Evolutionary conservation across 2,888 invertebrate species (phyloP), one percentile per base, ranked within the genome.

Genomic region (Chloroclystis v-ata): DNA sequence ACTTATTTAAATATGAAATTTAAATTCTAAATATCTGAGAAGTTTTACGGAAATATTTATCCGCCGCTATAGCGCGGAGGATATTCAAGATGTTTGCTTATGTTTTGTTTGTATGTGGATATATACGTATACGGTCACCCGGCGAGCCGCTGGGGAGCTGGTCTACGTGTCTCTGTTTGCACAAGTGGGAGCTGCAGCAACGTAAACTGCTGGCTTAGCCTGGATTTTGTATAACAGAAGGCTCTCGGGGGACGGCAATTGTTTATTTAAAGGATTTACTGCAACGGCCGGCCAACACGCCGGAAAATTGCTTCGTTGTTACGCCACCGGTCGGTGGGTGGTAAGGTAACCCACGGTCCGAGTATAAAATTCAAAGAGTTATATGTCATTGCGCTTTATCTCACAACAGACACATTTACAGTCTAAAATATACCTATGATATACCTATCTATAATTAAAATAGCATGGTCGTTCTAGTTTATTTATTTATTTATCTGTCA

Each of bases 91-190:
- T 20, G n/a, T n/a, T n/a, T n/a, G n/a, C n/a, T n/a, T n/a, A n/a
- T n/a, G n/a, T n/a, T n/a, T n/a, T n/a, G n/a, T n/a, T n/a, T n/a
- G n/a, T n/a, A n/a, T 35, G 35, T 24, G 10, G 20, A 35, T 20
- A 10, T 16, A 9, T 6, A 35, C 35, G 5, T 14, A 14, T n/a
- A 16, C 32, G n/a, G 14, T 14, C 32, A 6, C 10, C 14, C 26
- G 28, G 2, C 28, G 7, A 4, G 35, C 10, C 35, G 11, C 35
- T 1, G 10, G 35, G 35, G 35, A 20, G 16, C 6, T 33, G 35
- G 35, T 35, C 35, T 35, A 35, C 35, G 35, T 5, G 20, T 35
- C 20, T 35, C 20, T 35, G 35, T 35, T 35, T 35, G 35, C n/a
- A 20, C 35, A 35, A 35, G 20, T 24, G 35, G 16, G 11, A 14